Conservation (phyloP, 2,113 vertebrate genomes). For the Halcyon senegalensis region DNA sequence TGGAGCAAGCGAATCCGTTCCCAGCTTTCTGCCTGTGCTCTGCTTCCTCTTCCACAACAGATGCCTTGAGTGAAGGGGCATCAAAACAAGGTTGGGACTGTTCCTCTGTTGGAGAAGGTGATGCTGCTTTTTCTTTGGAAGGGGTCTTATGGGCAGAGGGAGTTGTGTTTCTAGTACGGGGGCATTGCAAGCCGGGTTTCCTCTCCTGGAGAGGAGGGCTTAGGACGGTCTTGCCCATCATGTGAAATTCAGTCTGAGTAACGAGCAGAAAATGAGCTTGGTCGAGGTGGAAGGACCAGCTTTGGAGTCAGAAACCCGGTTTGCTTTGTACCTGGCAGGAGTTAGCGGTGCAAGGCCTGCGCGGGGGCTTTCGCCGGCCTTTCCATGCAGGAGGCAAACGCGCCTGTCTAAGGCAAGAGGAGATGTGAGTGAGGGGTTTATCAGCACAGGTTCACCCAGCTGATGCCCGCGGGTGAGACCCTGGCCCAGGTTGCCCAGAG, state of each 20-base stretch:
- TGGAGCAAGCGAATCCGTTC: not conserved
- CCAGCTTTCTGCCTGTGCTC: fast-evolving
- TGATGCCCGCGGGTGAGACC: not conserved
- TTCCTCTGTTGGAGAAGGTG: not conserved
- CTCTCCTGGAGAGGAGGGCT: not conserved
- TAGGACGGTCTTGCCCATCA: fast-evolving
- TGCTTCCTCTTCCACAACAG: not conserved
- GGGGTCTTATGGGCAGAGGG: not conserved
- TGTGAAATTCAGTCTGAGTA: fast-evolving
- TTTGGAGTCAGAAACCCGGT: not conserved
- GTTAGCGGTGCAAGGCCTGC: not conserved
- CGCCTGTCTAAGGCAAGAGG: fast-evolving
- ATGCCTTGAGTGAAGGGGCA: not conserved
- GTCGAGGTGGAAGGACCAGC: fast-evolving
- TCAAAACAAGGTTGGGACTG: not conserved
- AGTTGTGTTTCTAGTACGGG: not conserved
- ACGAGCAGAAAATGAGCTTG: not conserved
- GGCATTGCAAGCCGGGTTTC: not conserved
- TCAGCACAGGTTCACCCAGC: not conserved
- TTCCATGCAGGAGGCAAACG: not conserved
- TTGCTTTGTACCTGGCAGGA: not conserved
- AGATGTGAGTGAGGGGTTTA: not conserved
- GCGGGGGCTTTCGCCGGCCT: not conserved
- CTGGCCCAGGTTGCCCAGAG: not conserved
- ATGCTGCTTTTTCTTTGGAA: not conserved